Percentiles rank a stretch among this genome's conserved stretches.
Evolutionary conservation across 1,140 invertebrate genomes (phyloP).

Genomic region (Cydia amplana): DNA sequence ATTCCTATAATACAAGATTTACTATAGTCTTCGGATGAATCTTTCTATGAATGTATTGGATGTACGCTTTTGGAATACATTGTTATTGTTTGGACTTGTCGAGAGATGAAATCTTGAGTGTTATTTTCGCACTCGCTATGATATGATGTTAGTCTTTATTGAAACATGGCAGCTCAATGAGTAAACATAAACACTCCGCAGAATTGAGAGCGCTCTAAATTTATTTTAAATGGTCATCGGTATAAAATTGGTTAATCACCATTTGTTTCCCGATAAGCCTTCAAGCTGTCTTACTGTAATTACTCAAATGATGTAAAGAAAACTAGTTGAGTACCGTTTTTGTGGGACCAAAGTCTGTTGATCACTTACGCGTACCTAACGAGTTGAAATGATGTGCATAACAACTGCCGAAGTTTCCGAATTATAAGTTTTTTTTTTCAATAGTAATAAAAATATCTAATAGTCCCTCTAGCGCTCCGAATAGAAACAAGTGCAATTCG

Average conservation of each 20-base stretch:
- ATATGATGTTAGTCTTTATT: slow-evolving; percentile 22
- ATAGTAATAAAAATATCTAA: not conserved
- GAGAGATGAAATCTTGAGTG: not conserved
- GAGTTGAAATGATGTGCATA: not conserved
- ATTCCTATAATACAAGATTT: not conserved
- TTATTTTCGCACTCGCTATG: not conserved
- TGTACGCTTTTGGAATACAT: not conserved
- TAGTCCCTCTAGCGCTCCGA: not conserved
- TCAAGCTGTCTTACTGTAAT: slow-evolving; percentile 35
- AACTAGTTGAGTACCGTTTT: not conserved
- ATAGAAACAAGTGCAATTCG: not conserved
- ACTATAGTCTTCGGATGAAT: not conserved
- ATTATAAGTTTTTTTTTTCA: not conserved
- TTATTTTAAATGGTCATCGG: slow-evolving; percentile 41
- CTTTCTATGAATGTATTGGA: not conserved
- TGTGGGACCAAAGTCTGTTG: not conserved
- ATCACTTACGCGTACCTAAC: not conserved
- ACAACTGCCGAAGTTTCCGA: not conserved
- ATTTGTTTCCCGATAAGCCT: slow-evolving; percentile 18
- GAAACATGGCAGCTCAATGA: slow-evolving; percentile 8
- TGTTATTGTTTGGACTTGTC: slow-evolving; percentile 8
- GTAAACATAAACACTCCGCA: slow-evolving; percentile 14
- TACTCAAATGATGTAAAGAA: slow-evolving; percentile 34
- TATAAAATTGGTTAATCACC: slow-evolving; percentile 38
- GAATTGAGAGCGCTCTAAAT: slow-evolving; percentile 41